Base-by-base conservation (phyloP, 2,113 vertebrate genomes). In the Cinclus cinclus region DNA sequence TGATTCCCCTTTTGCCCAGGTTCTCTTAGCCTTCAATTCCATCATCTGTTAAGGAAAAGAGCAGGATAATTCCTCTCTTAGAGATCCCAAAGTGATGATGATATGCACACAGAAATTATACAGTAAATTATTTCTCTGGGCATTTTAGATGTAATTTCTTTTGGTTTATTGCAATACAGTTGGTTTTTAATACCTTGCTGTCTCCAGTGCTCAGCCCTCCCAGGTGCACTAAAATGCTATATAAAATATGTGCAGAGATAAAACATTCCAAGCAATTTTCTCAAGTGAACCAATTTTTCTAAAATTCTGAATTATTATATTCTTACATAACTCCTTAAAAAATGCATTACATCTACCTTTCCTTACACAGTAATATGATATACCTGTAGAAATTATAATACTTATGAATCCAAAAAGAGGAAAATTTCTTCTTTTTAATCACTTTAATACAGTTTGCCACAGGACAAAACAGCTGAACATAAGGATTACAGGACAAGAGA, bases 401-500 rank as follows among this genome's bases (percentile, higher is more conserved):
- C 10, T 7, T 78, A 23, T 3, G 25, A 71, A 47, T 50, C 21
- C 56, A 65, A 60, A 60, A 76, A 49, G n/a, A 73, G 9, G 11
- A 83, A 91, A 70, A 53, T 12, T 28, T 28, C 7, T 46, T 77
- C 6, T 16, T 92, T 91, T 70, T 39, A 56, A 13, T 77, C 27
- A 31, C 13, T 83, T 79, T 33, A 46, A 41, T 78, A 53, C 13
- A 30, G 19, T 81, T 90, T 90, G 31, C 31, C 31, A 63, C 9
- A 27, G 30, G 47, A 75, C 16, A 85, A 86, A 13, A 25, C 23
- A 87, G 46, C 7, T 78, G 50, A 87, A 89, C n/a, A 42, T 35
- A 58, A 0, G 0, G 64, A 56, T 58, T 78, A 58, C 23, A 31
- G 2, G 4, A 41, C 25, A 83, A 79, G 18, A 82, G n/a, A 79